Evolutionary conservation across 2,113 vertebrate genomes (phyloP).

Genomic region (Carassius auratus): DNA sequence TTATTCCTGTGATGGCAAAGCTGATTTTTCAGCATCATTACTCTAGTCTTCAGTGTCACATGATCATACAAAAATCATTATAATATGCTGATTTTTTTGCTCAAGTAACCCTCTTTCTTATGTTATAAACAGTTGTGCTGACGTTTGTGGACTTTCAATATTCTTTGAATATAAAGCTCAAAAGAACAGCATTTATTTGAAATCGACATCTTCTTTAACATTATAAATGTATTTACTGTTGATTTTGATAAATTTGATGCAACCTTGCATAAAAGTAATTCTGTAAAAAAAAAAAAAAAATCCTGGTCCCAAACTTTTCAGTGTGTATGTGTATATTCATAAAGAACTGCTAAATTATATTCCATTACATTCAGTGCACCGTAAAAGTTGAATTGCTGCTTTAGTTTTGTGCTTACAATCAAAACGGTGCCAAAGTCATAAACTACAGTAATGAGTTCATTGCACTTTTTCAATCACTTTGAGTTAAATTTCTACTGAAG

Average conservation of each 20-base stretch:
- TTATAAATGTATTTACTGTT: neutral
- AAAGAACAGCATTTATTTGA: neutral
- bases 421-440: neutral
- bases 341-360: neutral
- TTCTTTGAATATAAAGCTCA: neutral
- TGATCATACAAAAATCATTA: neutral
- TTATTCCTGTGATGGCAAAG: neutral
- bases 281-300: neutral
- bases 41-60: neutral
- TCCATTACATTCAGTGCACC: neutral
- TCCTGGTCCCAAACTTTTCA: neutral
- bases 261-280: neutral
- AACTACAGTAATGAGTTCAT: neutral
- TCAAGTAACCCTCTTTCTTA: neutral
- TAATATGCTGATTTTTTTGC: neutral
- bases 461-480: constrained; percentile 2
- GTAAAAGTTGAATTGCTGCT: neutral
- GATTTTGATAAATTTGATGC: neutral
- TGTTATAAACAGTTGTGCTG: neutral
- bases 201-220: neutral
- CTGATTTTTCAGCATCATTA: neutral
- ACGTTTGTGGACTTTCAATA: neutral
- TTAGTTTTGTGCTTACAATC: neutral
- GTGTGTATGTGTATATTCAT: neutral
- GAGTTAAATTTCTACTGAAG: neutral